phyloP scores from a whole-genome alignment of 2,797 vertebrate species.

The Mus spretus region DNA sequence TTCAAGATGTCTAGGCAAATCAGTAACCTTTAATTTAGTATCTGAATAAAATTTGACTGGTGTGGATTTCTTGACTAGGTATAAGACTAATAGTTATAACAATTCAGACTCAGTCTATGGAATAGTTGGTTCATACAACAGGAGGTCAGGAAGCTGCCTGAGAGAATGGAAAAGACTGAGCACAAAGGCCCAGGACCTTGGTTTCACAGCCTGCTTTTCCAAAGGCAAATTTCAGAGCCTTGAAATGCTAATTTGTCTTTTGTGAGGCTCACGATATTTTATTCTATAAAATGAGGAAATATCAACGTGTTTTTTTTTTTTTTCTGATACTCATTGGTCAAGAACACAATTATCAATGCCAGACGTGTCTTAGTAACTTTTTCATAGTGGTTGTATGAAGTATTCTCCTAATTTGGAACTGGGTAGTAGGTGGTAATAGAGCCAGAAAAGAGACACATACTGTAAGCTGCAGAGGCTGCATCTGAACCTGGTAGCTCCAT shows the following conservation, averaged over 20 bases:
- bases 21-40: not conserved
- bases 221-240: not conserved
- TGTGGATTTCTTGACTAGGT: not conserved
- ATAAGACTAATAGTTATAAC: not conserved
- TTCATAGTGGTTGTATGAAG: not conserved
- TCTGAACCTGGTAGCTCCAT: not conserved
- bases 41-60: constrained; percentile 22
- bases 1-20: constrained; percentile 16
- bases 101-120: constrained; percentile 21
- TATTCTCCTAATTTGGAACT: not conserved
- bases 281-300: constrained; percentile 27
- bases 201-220: not conserved
- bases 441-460: not conserved
- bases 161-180: not conserved
- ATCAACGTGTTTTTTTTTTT: not conserved
- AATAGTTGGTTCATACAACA: constrained; percentile 19
- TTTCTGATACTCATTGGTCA: not conserved
- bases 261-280: not conserved
- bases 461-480: not conserved
- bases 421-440: not conserved
- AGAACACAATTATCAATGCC: not conserved
- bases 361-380: not conserved
- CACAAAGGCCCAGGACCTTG: not conserved
- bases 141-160: not conserved
- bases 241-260: not conserved